Evolutionary conservation across 1,140 invertebrate species (phyloP).

Genomic region (Radopholus similis): DNA sequence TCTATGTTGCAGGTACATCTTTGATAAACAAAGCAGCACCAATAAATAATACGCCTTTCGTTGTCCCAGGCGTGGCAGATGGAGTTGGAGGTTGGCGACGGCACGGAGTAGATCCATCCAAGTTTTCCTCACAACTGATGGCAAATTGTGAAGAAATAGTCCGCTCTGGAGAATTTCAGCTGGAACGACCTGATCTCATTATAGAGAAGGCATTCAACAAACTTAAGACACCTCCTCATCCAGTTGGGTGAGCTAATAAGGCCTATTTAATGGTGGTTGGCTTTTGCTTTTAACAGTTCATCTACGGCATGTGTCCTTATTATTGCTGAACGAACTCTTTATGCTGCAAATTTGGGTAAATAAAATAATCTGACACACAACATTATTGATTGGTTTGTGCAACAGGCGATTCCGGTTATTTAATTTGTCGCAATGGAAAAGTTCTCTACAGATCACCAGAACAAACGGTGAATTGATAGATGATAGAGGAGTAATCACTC

Average conservation of each 20-base stretch:
- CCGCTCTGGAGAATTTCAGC: constrained; percentile 74
- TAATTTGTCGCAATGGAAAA: constrained; percentile 77
- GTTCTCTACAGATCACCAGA: constrained; percentile 86
- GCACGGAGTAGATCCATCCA: constrained; percentile 93
- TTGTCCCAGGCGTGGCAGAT: constrained; percentile 82
- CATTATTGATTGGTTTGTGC: background rate
- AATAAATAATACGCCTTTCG: constrained; percentile 12
- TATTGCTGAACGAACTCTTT: constrained; percentile 81
- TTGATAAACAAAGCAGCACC: no score
- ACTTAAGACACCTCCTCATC: constrained; percentile 28
- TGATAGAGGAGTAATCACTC: background rate
- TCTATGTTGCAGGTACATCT: constrained; percentile 82
- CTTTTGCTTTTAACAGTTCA: constrained; percentile 21
- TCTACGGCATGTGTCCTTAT: constrained; percentile 91
- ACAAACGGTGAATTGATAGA: constrained; percentile 74
- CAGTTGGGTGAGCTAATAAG: constrained; percentile 47
- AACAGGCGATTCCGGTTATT: constrained; percentile 84
- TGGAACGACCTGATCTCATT: constrained; percentile 77
- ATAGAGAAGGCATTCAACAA: constrained; percentile 73
- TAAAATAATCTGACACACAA: background rate
- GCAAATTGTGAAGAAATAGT: constrained; percentile 86
- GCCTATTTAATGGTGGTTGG: constrained; percentile 16
- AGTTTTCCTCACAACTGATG: constrained; percentile 89
- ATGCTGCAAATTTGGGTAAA: constrained; percentile 82
- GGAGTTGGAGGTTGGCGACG: constrained; percentile 94